Evolutionary conservation across 2,113 vertebrate species (phyloP).

Genomic region (Romanogobio albipinnatus): DNA sequence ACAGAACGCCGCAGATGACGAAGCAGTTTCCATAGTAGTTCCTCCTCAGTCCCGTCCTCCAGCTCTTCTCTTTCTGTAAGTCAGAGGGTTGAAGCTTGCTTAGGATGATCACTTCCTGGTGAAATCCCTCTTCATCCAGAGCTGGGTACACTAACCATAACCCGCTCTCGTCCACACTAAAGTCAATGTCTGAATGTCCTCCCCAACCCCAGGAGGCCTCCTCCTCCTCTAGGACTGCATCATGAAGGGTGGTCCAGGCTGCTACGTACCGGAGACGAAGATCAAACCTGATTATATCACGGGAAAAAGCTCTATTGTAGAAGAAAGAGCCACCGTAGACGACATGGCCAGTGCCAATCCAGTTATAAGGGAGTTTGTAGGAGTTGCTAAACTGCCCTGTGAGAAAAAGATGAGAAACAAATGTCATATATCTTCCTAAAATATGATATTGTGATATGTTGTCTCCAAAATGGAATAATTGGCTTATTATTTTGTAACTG

Average conservation of each 20-base stretch:
- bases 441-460: background rate
- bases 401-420: conserved; percentile 30
- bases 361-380: conserved; percentile 95
- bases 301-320: conserved; percentile 93
- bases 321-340: conserved; percentile 90
- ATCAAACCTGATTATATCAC: conserved; percentile 92
- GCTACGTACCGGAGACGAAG: conserved; percentile 87
- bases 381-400: conserved; percentile 81
- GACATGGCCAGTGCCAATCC: conserved; percentile 91
- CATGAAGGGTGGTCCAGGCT: conserved; percentile 90
- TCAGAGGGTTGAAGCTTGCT: conserved; percentile 84
- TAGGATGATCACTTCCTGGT: conserved; percentile 90
- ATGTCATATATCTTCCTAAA: background rate
- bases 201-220: conserved; percentile 79
- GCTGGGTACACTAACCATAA: conserved; percentile 94
- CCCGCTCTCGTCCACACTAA: conserved; percentile 91
- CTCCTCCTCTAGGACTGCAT: conserved; percentile 83
- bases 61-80: conserved; percentile 87
- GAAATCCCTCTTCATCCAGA: conserved; percentile 87
- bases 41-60: conserved; percentile 89
- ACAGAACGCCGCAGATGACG: conserved; percentile 92
- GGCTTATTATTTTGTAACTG: background rate
- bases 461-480: background rate
- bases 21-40: conserved; percentile 91
- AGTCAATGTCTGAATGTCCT: conserved; percentile 87